These are phyloP conservation scores for Glossophaga mutica DNA, from an alignment of 2,797 vertebrate species.

Conservation along the genomic window DNA sequence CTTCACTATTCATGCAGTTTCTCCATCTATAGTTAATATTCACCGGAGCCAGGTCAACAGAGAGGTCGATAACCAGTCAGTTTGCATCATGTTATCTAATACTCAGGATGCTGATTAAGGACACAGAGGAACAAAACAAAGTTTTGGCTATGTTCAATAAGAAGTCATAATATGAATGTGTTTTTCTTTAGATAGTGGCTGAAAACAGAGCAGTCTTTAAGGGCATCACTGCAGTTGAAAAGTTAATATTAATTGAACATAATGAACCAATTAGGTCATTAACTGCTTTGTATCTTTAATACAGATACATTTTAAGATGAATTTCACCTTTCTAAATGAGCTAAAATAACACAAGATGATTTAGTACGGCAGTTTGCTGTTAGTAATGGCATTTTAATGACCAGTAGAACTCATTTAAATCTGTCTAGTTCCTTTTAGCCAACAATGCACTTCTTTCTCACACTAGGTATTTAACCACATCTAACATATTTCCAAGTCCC, in stretches of 20 bases:
- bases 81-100: neutral
- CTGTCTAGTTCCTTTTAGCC: neutral
- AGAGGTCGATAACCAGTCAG: neutral
- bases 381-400: neutral
- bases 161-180: neutral
- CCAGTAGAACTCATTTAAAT: neutral
- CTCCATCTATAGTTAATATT: slow-evolving; percentile 50
- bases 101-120: neutral
- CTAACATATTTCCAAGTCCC: neutral
- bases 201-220: slow-evolving; percentile 18
- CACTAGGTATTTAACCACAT: neutral
- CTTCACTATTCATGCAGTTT: slow-evolving; percentile 26
- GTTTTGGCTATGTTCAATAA: neutral
- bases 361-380: neutral
- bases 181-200: slow-evolving; percentile 22
- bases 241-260: neutral
- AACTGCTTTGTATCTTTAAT: neutral
- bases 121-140: slow-evolving; percentile 22
- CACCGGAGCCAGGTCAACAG: neutral
- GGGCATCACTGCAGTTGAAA: neutral
- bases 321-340: neutral
- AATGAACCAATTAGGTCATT: neutral
- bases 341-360: neutral
- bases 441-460: neutral
- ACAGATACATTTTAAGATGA: neutral